Evolutionary conservation across 2,797 vertebrate species (phyloP).

Genomic region (Borostomias antarcticus): DNA sequence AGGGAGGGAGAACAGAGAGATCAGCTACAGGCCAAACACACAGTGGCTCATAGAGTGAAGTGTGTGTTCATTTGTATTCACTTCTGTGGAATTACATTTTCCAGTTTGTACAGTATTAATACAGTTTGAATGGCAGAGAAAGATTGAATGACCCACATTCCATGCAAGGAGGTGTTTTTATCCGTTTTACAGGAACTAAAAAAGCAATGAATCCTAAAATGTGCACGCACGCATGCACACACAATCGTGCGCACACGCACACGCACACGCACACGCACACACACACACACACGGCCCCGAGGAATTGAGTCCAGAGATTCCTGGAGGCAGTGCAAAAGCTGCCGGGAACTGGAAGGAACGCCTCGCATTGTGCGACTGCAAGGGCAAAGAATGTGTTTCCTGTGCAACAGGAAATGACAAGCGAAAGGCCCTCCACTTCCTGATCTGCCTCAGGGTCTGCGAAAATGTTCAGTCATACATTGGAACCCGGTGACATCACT

Average conservation of each 20-base stretch:
- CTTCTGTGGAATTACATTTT: background rate
- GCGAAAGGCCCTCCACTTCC: conserved; percentile 51
- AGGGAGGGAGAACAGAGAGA: background rate
- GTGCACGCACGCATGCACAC: conserved; percentile 17
- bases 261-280: conserved; percentile 1
- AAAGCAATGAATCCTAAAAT: conserved; percentile 22
- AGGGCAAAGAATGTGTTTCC: conserved; percentile 63
- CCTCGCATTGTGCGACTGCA: conserved; percentile 39
- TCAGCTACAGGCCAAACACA: conserved; percentile 9
- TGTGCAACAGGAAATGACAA: conserved; percentile 65
- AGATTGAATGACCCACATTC: too few relatives aligned
- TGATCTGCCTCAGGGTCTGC: conserved; percentile 29
- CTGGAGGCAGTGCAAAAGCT: conserved; percentile 21
- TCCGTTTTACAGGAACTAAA: conserved; percentile 42
- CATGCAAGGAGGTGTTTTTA: conserved; percentile 7
- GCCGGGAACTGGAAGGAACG: conserved; percentile 49
- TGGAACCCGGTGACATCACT: conserved; percentile 55
- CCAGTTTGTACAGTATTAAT: background rate
- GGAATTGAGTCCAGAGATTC: conserved; percentile 41
- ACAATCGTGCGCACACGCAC: background rate
- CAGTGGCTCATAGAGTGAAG: background rate
- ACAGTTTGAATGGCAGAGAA: background rate
- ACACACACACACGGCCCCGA: background rate
- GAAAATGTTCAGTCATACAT: conserved; percentile 61
- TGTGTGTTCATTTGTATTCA: background rate